Evolutionary conservation across 2,113 vertebrate species (phyloP), one percentile per base, ranked within the genome.

Genomic region (Odocoileus virginianus): DNA sequence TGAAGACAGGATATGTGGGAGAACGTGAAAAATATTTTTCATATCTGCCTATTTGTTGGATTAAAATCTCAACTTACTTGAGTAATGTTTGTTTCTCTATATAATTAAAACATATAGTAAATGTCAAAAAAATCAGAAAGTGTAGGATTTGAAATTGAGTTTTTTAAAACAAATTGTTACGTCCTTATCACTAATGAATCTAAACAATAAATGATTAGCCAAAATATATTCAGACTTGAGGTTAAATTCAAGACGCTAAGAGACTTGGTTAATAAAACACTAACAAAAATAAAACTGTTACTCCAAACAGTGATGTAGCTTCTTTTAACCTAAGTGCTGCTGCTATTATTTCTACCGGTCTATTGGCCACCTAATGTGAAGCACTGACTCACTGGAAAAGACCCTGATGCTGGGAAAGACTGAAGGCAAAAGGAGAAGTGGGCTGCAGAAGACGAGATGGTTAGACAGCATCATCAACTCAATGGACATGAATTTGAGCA

Each of bases 31-130:
- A 30, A 30, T 3, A 15, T 36, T 88, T 71, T 82, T 21, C 45
- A 3, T 83, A 60, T 50, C 89, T 91, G 5, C 74, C 55, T 95
- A 76, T 96, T 57, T 58, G 5, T 83, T 12, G 61, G 54, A 78
- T 93, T 94, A 87, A 95, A 96, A 92, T 78, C n/a, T 76, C n/a
- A 79, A 50, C 8, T 87, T 89, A 67, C 25, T 94, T 45, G 60
- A 76, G 74, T 88, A 58, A 92, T 57, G 12, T 13, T 54, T 90
- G 47, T 86, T 96, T 82, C 17, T 76, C 55, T 54, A 33, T 45
- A 47, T 84, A 97, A 97, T 97, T 95, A 87, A 94, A 87, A 92
- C 71, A 95, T 33, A 10, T 21, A 64, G 21, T 50, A 95, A 93
- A 87, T 91, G 82, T 79, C 89, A 84, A 76, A 27, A 36, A 76